A percentile compares a stretch with the other conserved stretches of the same genome.
phyloP scores from a whole-genome alignment of 2,113 vertebrate species.

The Nibea albiflora region DNA sequence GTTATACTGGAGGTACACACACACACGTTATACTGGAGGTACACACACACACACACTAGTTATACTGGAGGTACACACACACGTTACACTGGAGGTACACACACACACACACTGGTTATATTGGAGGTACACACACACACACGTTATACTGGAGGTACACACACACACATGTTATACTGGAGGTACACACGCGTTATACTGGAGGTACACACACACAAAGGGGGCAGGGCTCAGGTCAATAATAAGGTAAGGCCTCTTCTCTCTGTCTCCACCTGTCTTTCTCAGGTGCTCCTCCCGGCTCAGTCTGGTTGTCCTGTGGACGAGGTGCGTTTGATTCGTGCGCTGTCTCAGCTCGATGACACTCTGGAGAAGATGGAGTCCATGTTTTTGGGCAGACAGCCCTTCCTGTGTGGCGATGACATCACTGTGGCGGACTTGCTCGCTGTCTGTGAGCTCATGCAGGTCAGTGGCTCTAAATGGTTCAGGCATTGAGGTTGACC shows the following conservation, averaged over 20 bases:
- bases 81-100: too few relatives aligned
- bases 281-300: constrained; percentile 74
- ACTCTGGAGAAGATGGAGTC: constrained; percentile 80
- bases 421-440: constrained; percentile 84
- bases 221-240: too few relatives aligned
- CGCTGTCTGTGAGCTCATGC: constrained; percentile 83
- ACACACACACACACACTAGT: not conserved
- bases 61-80: too few relatives aligned
- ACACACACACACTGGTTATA: too few relatives aligned
- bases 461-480: constrained; percentile 70
- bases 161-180: too few relatives aligned
- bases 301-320: constrained; percentile 64
- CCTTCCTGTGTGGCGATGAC: constrained; percentile 84
- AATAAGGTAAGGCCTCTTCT: too few relatives aligned
- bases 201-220: too few relatives aligned
- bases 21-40: too few relatives aligned
- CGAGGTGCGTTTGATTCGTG: constrained; percentile 43
- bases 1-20: not conserved
- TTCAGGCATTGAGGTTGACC: not conserved
- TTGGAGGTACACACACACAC: too few relatives aligned
- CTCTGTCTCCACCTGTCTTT: not conserved
- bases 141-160: too few relatives aligned
- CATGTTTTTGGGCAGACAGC: constrained; percentile 81
- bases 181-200: too few relatives aligned
- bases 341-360: constrained; percentile 67